Evolutionary conservation across 53 echinoderm and acorn worm genomes (phyloP).

Genomic region (Echinarachnius parma): DNA sequence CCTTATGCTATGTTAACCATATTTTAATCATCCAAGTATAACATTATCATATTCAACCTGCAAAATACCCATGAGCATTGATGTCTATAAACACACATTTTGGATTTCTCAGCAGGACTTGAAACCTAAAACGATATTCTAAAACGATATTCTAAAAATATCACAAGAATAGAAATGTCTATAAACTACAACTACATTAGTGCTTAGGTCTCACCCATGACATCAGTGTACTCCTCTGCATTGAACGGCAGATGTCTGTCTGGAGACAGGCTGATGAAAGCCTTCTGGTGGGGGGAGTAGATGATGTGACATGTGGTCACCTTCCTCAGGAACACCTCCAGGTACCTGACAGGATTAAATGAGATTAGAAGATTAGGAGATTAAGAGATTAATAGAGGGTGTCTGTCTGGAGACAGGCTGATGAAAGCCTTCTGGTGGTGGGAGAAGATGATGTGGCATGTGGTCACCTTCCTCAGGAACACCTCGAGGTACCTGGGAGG

Average conservation of each 20-base stretch:
- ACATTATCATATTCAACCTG: no score
- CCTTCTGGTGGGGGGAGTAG: conserved; percentile 59
- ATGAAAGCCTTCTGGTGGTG: conserved; percentile 58
- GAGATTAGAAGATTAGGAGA: no score
- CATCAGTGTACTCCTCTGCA: conserved; percentile 59
- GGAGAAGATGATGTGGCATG: conserved; percentile 48
- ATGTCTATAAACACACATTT: no score
- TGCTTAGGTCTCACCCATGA: conserved; percentile 48
- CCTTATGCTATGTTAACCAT: no score
- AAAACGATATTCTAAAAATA: no score
- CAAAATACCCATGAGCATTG: no score
- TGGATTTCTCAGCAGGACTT: no score
- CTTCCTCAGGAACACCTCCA: conserved; percentile 44
- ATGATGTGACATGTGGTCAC: conserved; percentile 47
- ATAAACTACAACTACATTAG: no score
- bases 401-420: conserved; percentile 49
- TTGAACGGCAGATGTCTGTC: conserved; percentile 50
- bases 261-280: conserved; percentile 52
- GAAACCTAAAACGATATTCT: no score
- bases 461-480: conserved; percentile 46
- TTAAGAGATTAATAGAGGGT: conserved; percentile 59
- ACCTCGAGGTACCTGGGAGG: conserved; percentile 27
- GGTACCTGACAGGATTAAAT: conserved; percentile 22
- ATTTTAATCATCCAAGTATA: no score
- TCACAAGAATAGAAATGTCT: no score